phyloP scores from a whole-genome alignment of 2,888 invertebrate genomes.

The Alsophila aescularia region DNA sequence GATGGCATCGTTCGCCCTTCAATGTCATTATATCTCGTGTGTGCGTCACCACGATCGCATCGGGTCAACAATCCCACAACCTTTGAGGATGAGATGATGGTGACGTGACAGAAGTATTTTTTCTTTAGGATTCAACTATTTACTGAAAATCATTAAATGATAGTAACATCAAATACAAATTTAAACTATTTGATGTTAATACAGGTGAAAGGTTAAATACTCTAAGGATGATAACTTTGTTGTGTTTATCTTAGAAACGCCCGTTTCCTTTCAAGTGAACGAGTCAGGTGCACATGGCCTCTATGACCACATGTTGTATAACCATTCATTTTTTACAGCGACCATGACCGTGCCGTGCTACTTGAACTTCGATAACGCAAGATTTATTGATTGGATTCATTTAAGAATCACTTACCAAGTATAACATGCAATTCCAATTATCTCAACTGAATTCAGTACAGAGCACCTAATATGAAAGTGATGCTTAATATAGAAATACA shows the following conservation, averaged over 20 bases:
- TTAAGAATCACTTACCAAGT: not conserved
- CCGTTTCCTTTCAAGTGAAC: slow-evolving; percentile 61
- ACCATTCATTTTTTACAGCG: slow-evolving; percentile 49
- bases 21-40: slow-evolving; percentile 21
- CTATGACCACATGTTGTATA: slow-evolving; percentile 65
- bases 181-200: slow-evolving; percentile 21
- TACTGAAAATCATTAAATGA: not conserved
- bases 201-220: slow-evolving; percentile 33
- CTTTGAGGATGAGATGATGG: slow-evolving; percentile 17
- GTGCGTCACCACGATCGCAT: slow-evolving; percentile 25
- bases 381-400: not conserved
- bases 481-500: not conserved
- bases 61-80: slow-evolving; percentile 44
- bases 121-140: not conserved
- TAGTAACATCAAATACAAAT: too few relatives aligned
- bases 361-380: slow-evolving; percentile 44
- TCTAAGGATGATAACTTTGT: slow-evolving; percentile 44
- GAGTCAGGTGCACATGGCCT: slow-evolving; percentile 70
- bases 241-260: slow-evolving; percentile 44
- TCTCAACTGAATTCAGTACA: not conserved
- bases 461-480: not conserved
- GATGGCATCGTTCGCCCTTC: slow-evolving; percentile 31
- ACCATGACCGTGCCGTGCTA: slow-evolving; percentile 69
- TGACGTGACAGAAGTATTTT: not conserved
- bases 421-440: not conserved